phyloP scores from a whole-genome alignment of 92 coral and sea anemone species.

The Zoanthus solanderi region DNA sequence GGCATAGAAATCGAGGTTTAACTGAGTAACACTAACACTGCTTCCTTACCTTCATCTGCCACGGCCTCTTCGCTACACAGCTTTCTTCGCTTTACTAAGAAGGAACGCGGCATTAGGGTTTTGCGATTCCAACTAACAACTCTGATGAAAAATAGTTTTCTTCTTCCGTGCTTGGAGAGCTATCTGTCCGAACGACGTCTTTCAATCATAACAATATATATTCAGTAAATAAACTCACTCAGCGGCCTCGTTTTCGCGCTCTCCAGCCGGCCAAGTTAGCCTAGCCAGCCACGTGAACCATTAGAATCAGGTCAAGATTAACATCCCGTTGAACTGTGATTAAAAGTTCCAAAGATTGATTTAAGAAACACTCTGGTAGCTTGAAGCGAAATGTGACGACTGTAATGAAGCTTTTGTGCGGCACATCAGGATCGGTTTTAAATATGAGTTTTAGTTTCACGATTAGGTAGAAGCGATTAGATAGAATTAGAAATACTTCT shows the following conservation, averaged over 20 bases:
- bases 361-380: slow-evolving; percentile 14
- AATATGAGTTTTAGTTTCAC: no score
- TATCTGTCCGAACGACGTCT: slow-evolving; percentile 12
- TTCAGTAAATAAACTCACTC: slow-evolving; percentile 42
- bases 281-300: slow-evolving; percentile 9
- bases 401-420: no score
- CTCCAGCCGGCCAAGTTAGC: slow-evolving; percentile 32
- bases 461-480: no score
- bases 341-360: slow-evolving; percentile 27
- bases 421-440: no score
- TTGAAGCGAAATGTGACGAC: slow-evolving; percentile 3
- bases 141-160: background rate
- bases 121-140: background rate
- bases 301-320: slow-evolving; percentile 17
- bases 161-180: background rate
- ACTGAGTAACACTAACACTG: background rate
- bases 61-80: slow-evolving; percentile 16
- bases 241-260: slow-evolving; percentile 43
- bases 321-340: slow-evolving; percentile 40
- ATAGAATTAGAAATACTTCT: no score
- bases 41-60: slow-evolving; percentile 30
- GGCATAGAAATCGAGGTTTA: slow-evolving; percentile 40
- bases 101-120: slow-evolving; percentile 78
- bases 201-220: slow-evolving; percentile 20
- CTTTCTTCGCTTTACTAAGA: slow-evolving; percentile 78